Base-by-base conservation (phyloP, 2,888 invertebrate genomes). In the Hirtodrosophila confusa region DNA sequence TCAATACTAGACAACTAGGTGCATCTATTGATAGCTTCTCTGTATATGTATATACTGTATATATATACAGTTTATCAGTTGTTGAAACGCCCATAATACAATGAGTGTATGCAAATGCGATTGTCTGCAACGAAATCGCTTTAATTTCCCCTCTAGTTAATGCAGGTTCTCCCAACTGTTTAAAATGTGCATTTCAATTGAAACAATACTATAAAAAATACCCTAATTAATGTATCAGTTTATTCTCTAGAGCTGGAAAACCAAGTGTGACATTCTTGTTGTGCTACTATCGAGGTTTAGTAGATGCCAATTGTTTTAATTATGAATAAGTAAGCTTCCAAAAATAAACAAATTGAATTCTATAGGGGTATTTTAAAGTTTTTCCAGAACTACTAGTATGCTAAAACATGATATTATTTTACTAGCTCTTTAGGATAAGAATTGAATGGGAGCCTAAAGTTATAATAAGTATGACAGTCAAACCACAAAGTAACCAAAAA, bases 1-100 rank as follows among this genome's bases (percentile, higher is more conserved):
- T 17, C 27, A 27, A 27, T 27, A 27, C 17, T 17, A 27, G 5
- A 4, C 27, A 27, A 27, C 27, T 45, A 4, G 33, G n/a, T 45
- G 11, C 47, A 47, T 17, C 60, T 29, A 17, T 55, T 24, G 9
- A 24, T 29, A 23, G 8, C 43, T 24, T 45, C 23, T 8, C 40
- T 53, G 45, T 47, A 17, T 23, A 12, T 4, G 33, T 36, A 27
- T 45, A 8, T 31, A 31, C 8, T n/a, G 5, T 3, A 29, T 31
- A 33, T n/a, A 6, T 17, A 44, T 9, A 31, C 35, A 17, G 10
- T 27, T 12, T 64, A 57, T 65, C 67, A 67, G 53, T 50, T 53
- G 35, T 24, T 47, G 31, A 36, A 48, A 72, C 71, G 73, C 71
- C 71, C 71, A 54, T 44, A 45, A 67, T 41, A 49, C 27, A 10